A percentile compares a stretch with the other conserved stretches of the same genome.
Evolutionary conservation across 2,888 invertebrate species (phyloP).

Genomic region (Lapara coniferarum): DNA sequence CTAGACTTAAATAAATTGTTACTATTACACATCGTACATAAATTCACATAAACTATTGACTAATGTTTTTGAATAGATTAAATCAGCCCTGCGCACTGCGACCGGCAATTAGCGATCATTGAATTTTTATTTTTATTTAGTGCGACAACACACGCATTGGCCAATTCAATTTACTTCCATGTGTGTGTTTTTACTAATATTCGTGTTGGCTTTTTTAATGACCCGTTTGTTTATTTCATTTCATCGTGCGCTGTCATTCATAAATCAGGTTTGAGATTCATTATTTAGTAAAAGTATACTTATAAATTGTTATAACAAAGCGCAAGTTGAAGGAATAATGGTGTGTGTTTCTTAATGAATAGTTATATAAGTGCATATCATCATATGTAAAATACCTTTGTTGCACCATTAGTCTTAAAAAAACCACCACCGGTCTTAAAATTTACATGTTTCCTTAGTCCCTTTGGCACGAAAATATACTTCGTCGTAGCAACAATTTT

Average conservation of each 20-base stretch:
- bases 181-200: constrained; percentile 31
- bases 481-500: too few species aligned
- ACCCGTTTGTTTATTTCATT: constrained; percentile 14
- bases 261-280: constrained; percentile 19
- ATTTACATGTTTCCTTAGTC: too few species aligned
- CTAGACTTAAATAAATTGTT: constrained; percentile 12
- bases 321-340: background rate
- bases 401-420: too few species aligned
- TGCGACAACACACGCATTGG: constrained; percentile 53
- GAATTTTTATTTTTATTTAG: constrained; percentile 59
- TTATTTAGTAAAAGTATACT: constrained; percentile 5
- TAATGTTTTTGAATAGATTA: constrained; percentile 55
- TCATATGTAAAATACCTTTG: too few species aligned
- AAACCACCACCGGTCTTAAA: too few species aligned
- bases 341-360: background rate
- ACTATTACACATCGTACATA: constrained; percentile 13
- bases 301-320: too few species aligned
- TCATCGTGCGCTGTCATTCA: background rate
- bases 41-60: constrained; percentile 47
- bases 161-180: constrained; percentile 50
- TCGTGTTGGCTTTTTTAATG: constrained; percentile 17
- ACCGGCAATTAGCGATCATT: constrained; percentile 52
- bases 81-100: constrained; percentile 50
- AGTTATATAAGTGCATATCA: background rate
- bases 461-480: too few species aligned